Percentiles rank a stretch among this genome's conserved stretches.
Evolutionary conservation across 2,888 invertebrate genomes (phyloP).

Genomic region (Caenorhabditis sinica): DNA sequence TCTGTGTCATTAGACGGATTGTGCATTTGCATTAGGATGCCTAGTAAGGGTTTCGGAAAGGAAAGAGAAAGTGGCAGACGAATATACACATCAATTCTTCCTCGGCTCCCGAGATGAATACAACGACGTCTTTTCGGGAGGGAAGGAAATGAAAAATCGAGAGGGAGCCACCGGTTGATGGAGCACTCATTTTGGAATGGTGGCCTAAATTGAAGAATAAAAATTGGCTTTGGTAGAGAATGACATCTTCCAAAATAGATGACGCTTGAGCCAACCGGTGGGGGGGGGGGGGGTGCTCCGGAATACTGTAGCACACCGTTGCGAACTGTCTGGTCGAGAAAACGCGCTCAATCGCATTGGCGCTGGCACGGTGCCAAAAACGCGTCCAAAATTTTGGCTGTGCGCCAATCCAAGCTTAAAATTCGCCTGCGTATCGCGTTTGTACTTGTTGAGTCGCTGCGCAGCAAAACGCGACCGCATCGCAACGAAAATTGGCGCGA

Average conservation of each 20-base stretch:
- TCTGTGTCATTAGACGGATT: slow-evolving; percentile 49
- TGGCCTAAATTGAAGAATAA: slow-evolving; percentile 14
- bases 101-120: slow-evolving; percentile 11
- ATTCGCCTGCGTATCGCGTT: too few relatives aligned
- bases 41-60: slow-evolving; percentile 8
- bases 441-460: too few relatives aligned
- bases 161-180: background rate
- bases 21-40: slow-evolving; percentile 37
- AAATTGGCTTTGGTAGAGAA: background rate
- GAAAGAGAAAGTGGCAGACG: slow-evolving; percentile 25
- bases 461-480: too few relatives aligned
- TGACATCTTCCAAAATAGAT: background rate
- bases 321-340: too few relatives aligned
- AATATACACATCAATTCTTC: slow-evolving; percentile 35
- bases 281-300: too few relatives aligned
- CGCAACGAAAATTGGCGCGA: too few relatives aligned
- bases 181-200: background rate
- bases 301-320: too few relatives aligned
- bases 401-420: too few relatives aligned
- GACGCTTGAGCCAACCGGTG: background rate
- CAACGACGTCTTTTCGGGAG: background rate
- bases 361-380: too few relatives aligned
- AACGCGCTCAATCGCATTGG: too few relatives aligned
- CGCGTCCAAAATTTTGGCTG: too few relatives aligned
- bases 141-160: slow-evolving; percentile 27